Percentiles rank a stretch among this genome's conserved stretches.
phyloP scores from a whole-genome alignment of 2,888 invertebrate genomes.

The Hoplodrina blanda region DNA sequence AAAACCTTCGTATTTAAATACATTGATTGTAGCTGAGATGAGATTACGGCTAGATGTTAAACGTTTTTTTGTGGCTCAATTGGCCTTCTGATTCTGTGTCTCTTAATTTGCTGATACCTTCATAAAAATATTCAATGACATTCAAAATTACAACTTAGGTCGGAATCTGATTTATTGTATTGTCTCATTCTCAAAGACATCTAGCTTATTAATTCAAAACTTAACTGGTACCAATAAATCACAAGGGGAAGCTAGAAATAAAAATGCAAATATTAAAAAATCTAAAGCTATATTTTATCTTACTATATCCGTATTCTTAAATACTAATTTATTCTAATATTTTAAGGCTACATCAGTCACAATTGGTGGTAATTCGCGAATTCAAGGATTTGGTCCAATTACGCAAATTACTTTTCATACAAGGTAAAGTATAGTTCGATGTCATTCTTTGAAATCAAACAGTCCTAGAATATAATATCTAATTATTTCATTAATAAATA shows the following conservation, averaged over 20 bases:
- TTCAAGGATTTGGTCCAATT: conserved; percentile 42
- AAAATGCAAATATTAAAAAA: conserved; percentile 52
- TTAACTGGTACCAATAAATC: background rate
- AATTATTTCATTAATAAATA: background rate
- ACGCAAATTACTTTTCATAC: conserved; percentile 7
- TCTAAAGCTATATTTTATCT: conserved; percentile 57
- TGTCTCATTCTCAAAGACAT: background rate
- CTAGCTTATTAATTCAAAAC: background rate
- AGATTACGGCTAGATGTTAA: too few relatives aligned
- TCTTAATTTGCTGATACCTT: too few relatives aligned
- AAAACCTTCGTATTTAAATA: too few relatives aligned
- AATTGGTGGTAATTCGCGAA: conserved; percentile 71
- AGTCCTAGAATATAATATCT: background rate
- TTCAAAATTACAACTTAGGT: background rate
- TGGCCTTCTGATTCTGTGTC: too few relatives aligned
- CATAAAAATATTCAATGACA: background rate
- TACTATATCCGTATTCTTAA: conserved; percentile 60
- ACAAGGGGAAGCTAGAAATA: conserved; percentile 28
- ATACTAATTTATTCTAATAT: conserved; percentile 68
- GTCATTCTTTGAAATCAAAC: background rate
- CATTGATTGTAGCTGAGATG: too few relatives aligned
- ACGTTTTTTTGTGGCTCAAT: too few relatives aligned
- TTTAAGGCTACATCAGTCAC: conserved; percentile 83
- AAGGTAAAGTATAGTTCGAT: conserved; percentile 17
- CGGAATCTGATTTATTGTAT: background rate